Base-by-base conservation (phyloP, 2,113 vertebrate genomes). In the Pituophis catenifer region DNA sequence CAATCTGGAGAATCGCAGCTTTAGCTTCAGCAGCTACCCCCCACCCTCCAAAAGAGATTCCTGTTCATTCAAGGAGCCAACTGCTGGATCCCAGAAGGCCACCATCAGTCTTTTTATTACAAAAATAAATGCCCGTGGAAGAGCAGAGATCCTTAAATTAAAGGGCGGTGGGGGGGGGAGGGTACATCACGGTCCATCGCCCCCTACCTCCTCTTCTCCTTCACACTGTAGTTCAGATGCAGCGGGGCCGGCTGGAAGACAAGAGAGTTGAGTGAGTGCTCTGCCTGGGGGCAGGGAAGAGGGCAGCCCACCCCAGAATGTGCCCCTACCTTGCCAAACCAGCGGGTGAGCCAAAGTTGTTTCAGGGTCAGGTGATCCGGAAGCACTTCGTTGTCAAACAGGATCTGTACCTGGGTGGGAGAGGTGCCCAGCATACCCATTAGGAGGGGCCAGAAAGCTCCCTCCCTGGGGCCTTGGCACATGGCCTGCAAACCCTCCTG, bases 281-380 rank as follows among this genome's bases (percentile, higher is more conserved):
- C 21, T 48, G 52, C 57, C 21, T 75, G 48, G 1, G 7, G 0
- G 6, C 0, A 0, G 93, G 33, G 17, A 44, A 9, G 53, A 6
- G 53, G 23, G 12, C 52, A 44, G 10, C 33, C 23, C 57, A 0
- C 11, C 5, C 10, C 50, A 7, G 50, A 88, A 29, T 0, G 24
- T 7, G 26, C 54, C 5, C 96, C 94, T 90, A 98, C 98, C 97
- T 98, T 98, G 94, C 98, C 98, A 0, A 98, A 98, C 98, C 98
- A 98, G 87, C 95, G 97, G 0, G 97, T 98, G 0, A 98, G 97
- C 98, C 98, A 98, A 26, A 98, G 95, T 96, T 98, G 98, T 93
- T 98, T 98, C 97, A 98, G 97, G 0, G 98, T 98, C 98, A 98
- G 98, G 94, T 98, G 97, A 91, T 98, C 98, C 0, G 98, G 98